These are phyloP conservation scores for Melieria omissa DNA, from an alignment of 2,888 invertebrate species.

Conservation along the genomic window DNA sequence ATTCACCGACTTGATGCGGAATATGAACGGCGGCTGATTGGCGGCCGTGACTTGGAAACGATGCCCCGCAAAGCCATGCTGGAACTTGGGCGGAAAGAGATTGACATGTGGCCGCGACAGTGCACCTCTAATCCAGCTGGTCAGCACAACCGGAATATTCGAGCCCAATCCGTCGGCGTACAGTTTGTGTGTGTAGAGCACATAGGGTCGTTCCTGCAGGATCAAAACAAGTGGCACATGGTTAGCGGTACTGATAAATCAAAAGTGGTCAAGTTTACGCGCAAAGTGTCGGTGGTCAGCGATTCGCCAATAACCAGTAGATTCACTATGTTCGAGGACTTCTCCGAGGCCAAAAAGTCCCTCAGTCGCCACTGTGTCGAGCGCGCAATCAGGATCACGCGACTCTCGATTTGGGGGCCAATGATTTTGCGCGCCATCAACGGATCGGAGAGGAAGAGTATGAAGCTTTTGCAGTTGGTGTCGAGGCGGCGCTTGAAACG, in stretches of 20 bases:
- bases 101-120: slow-evolving; percentile 73
- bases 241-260: neutral
- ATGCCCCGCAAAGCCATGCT: slow-evolving; percentile 78
- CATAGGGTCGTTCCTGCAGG: slow-evolving; percentile 74
- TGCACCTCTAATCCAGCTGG: slow-evolving; percentile 76
- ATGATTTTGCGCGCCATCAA: slow-evolving; percentile 70
- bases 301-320: slow-evolving; percentile 77
- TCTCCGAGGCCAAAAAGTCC: slow-evolving; percentile 74
- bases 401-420: slow-evolving; percentile 73
- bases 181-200: slow-evolving; percentile 79
- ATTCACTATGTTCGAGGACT: slow-evolving; percentile 76
- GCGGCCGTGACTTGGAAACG: slow-evolving; percentile 77
- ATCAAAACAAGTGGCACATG: neutral
- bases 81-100: slow-evolving; percentile 78
- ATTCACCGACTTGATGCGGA: slow-evolving; percentile 66
- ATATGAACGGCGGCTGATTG: slow-evolving; percentile 79
- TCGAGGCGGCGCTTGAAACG: slow-evolving; percentile 59
- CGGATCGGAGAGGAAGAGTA: slow-evolving; percentile 76
- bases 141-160: slow-evolving; percentile 75
- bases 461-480: slow-evolving; percentile 73
- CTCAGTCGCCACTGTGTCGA: slow-evolving; percentile 81
- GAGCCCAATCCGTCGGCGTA: slow-evolving; percentile 80
- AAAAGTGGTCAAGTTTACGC: neutral
- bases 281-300: slow-evolving; percentile 62
- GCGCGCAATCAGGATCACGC: slow-evolving; percentile 75